A percentile compares a stretch with the other conserved stretches of the same genome.
phyloP scores from a whole-genome alignment of 1,140 invertebrate genomes.

The Papilio helenus region DNA sequence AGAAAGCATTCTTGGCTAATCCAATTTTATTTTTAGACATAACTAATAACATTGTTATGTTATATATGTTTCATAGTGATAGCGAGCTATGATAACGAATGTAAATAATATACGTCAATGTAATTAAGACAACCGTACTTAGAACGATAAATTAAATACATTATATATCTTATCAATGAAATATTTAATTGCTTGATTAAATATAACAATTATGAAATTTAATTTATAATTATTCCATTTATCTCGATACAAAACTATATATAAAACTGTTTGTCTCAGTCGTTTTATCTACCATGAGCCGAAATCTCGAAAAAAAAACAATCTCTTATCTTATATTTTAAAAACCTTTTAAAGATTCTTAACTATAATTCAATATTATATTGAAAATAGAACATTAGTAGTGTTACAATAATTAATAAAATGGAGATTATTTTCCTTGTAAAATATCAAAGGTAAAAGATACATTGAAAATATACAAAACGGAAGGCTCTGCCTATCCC shows the following conservation, averaged over 20 bases:
- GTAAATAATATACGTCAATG: slow-evolving; percentile 37
- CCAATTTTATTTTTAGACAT: slow-evolving; percentile 10
- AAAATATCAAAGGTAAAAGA: no score
- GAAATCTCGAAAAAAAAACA: neutral
- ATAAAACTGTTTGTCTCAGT: no score
- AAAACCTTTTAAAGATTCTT: no score
- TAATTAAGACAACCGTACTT: slow-evolving; percentile 28
- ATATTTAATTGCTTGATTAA: slow-evolving; percentile 33
- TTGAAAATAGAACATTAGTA: no score
- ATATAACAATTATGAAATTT: slow-evolving; percentile 27
- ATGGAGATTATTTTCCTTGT: no score
- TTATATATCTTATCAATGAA: slow-evolving; percentile 29
- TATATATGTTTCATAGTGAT: neutral
- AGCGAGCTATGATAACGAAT: slow-evolving; percentile 13
- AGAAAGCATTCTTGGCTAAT: neutral
- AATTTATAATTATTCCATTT: slow-evolving; percentile 15
- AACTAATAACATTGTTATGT: slow-evolving; percentile 4
- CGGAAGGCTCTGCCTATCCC: neutral
- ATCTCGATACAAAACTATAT: neutral
- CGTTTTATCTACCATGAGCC: neutral
- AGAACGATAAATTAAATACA: slow-evolving; percentile 31
- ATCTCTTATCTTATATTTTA: no score
- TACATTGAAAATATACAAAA: neutral
- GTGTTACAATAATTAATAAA: no score
- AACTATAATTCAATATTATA: no score